phyloP scores from a whole-genome alignment of 2,888 invertebrate genomes.

The Hydroisotoma schaefferi region DNA sequence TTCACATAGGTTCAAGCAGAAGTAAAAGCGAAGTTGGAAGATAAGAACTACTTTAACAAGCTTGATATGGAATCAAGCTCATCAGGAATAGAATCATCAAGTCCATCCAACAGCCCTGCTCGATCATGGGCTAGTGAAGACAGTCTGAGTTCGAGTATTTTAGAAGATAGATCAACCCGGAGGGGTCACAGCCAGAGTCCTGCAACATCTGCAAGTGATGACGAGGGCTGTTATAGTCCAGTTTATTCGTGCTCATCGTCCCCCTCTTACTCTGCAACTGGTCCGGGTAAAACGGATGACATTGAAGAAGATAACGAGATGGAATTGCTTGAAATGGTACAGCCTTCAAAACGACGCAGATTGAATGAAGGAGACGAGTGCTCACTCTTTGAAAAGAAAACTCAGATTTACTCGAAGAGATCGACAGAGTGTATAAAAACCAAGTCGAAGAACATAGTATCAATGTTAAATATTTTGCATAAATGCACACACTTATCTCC shows the following conservation, averaged over 20 bases:
- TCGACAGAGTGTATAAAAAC: slow-evolving; percentile 18
- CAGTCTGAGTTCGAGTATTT: slow-evolving; percentile 22
- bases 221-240: slow-evolving; percentile 31
- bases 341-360: slow-evolving; percentile 10
- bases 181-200: slow-evolving; percentile 11
- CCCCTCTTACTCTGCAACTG: slow-evolving; percentile 1
- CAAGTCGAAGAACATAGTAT: slow-evolving; percentile 32
- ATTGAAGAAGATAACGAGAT: neutral
- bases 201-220: slow-evolving; percentile 28
- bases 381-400: neutral
- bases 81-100: slow-evolving; percentile 26
- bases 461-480: slow-evolving; percentile 32
- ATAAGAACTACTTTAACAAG: slow-evolving; percentile 4
- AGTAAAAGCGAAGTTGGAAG: slow-evolving; percentile 19
- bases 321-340: neutral
- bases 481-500: slow-evolving; percentile 10
- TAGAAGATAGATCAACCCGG: neutral
- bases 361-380: slow-evolving; percentile 5
- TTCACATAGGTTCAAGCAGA: slow-evolving; percentile 30
- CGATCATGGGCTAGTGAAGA: slow-evolving; percentile 30
- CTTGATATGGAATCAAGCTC: slow-evolving; percentile 8
- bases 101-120: slow-evolving; percentile 31
- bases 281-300: slow-evolving; percentile 5
- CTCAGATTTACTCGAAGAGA: slow-evolving; percentile 5
- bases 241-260: neutral